A percentile compares a stretch with the other conserved stretches of the same genome.
These are phyloP conservation scores for Bicyclus anynana DNA, from an alignment of 1,140 invertebrate species.

Conservation along the genomic window DNA sequence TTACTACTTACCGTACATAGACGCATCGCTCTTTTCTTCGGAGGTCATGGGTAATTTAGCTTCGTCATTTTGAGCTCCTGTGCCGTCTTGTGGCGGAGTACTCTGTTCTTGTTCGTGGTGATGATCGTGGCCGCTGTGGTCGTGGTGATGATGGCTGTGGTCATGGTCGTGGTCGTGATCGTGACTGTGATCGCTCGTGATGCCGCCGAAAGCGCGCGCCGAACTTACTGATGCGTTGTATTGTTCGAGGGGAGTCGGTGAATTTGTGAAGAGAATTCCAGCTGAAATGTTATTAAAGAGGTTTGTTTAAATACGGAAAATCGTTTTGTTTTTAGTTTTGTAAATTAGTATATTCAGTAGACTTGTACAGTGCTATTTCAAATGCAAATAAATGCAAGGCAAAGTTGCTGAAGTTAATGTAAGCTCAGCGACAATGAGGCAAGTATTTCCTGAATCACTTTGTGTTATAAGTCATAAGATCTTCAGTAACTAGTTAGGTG, in stretches of 20 bases:
- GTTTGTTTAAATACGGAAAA: neutral
- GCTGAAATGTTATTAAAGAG: constrained; percentile 41
- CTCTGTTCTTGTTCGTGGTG: constrained; percentile 20
- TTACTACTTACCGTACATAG: constrained; percentile 24
- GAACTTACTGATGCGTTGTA: constrained; percentile 62
- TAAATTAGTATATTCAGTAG: too few species aligned
- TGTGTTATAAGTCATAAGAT: too few species aligned
- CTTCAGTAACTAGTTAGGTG: too few species aligned
- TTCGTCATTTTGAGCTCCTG: constrained; percentile 46
- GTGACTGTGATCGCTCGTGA: constrained; percentile 31
- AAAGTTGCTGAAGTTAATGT: too few species aligned
- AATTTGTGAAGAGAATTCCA: constrained; percentile 60
- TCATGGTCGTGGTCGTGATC: constrained; percentile 36
- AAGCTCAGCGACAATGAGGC: too few species aligned
- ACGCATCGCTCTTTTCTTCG: constrained; percentile 43
- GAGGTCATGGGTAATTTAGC: constrained; percentile 27
- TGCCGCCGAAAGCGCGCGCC: constrained; percentile 59
- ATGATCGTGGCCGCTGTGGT: constrained; percentile 32
- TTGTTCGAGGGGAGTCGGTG: constrained; percentile 56
- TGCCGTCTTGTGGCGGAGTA: constrained; percentile 24
- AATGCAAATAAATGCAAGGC: too few species aligned
- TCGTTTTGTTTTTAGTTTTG: too few species aligned
- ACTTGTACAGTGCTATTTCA: too few species aligned
- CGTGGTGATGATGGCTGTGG: constrained; percentile 25
- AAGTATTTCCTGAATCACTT: too few species aligned